Percentiles rank a stretch among this genome's conserved stretches.
These are phyloP conservation scores for Cerceris rybyensis DNA, from an alignment of 2,888 invertebrate species.

Conservation along the genomic window DNA sequence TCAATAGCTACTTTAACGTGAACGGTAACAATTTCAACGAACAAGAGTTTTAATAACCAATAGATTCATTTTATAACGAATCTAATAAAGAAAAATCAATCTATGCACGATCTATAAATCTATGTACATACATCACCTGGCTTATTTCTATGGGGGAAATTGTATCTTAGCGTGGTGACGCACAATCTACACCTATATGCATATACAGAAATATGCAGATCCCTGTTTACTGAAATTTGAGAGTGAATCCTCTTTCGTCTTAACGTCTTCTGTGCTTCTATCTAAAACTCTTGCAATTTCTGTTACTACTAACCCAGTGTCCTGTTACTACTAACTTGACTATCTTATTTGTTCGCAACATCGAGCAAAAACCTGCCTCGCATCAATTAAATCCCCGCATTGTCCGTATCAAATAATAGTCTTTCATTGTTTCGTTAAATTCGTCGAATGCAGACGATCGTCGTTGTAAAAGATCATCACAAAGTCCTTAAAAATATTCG, in stretches of 20 bases:
- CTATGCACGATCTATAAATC: background rate
- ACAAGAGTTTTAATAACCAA: too few species aligned
- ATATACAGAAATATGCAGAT: background rate
- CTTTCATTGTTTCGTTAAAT: too few species aligned
- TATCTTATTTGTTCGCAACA: too few species aligned
- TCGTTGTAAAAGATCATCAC: background rate
- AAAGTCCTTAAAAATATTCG: background rate
- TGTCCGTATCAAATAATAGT: background rate
- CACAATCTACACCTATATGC: background rate
- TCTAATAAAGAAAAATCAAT: background rate
- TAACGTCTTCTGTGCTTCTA: slow-evolving; percentile 63
- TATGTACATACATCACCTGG: background rate
- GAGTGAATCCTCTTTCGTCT: slow-evolving; percentile 49
- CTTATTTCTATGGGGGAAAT: too few species aligned
- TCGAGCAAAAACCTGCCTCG: background rate
- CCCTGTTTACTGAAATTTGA: background rate
- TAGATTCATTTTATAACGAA: background rate
- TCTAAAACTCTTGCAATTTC: slow-evolving; percentile 65
- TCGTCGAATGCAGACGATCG: too few species aligned
- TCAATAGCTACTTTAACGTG: too few species aligned
- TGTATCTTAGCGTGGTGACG: background rate
- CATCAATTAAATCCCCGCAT: background rate
- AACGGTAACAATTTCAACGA: too few species aligned
- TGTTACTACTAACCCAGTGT: slow-evolving; percentile 67
- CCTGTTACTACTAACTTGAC: slow-evolving; percentile 56